Evolutionary conservation across 2,888 invertebrate genomes (phyloP).

Genomic region (Drosophila fungiperda): DNA sequence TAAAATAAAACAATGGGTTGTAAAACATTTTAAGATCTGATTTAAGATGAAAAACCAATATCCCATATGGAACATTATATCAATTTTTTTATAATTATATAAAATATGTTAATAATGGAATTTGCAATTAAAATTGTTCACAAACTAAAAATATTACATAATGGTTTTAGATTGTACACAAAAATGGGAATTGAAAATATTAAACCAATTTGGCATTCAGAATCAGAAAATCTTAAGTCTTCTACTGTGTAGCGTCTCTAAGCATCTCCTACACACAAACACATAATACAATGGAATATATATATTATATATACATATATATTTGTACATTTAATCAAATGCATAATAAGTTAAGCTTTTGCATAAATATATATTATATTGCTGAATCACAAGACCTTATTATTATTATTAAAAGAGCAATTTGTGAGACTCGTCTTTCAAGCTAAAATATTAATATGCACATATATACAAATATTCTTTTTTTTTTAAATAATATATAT

Average conservation of each 20-base stretch:
- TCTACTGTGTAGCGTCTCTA: neutral
- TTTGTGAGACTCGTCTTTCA: conserved; percentile 10
- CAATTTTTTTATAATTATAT: neutral
- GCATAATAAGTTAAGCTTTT: neutral
- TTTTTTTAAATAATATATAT: too few species aligned
- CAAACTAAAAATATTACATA: neutral
- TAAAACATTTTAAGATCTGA: neutral
- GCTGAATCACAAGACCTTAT: conserved; percentile 2
- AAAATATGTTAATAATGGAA: neutral
- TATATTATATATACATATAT: neutral
- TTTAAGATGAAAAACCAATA: neutral
- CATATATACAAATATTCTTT: neutral
- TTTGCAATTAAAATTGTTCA: neutral
- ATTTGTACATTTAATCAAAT: neutral
- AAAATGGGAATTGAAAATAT: neutral
- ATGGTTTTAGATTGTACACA: neutral
- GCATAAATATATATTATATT: conserved; percentile 5
- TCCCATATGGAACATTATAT: neutral
- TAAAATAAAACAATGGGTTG: neutral
- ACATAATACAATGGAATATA: neutral
- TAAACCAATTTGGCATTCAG: neutral
- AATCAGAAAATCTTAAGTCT: neutral
- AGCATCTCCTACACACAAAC: neutral
- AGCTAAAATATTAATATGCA: neutral
- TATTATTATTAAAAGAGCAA: conserved; percentile 4